phyloP scores from a whole-genome alignment of 2,113 vertebrate species.

The Callipepla californica region DNA sequence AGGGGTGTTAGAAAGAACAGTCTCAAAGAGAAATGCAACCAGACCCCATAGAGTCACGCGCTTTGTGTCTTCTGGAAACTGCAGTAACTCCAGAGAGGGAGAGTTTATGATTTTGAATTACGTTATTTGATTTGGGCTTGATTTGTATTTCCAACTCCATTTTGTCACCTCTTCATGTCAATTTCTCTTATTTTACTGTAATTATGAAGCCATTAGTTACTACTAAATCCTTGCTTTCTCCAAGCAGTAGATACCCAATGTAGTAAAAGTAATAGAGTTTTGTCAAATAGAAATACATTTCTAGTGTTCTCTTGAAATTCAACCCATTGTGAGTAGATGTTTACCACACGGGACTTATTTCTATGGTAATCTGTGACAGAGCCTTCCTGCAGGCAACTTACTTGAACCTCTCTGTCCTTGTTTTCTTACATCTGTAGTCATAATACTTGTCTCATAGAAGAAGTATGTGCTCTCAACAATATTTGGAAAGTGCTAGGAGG shows the following conservation, averaged over 20 bases:
- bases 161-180: neutral
- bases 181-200: neutral
- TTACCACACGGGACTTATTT: neutral
- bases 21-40: neutral
- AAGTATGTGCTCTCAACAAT: conserved; percentile 27
- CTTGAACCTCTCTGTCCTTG: conserved; percentile 22
- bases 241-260: neutral
- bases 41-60: neutral
- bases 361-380: neutral
- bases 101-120: neutral
- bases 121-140: neutral
- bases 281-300: neutral
- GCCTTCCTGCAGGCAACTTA: neutral
- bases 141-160: neutral
- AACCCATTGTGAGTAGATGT: neutral
- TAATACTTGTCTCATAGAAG: conserved; percentile 14
- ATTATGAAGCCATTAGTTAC: neutral
- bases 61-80: neutral
- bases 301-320: neutral
- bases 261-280: neutral
- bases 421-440: conserved; percentile 2
- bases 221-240: neutral
- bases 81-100: neutral
- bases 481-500: conserved; percentile 38
- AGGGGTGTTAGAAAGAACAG: rapidly evolving